Evolutionary conservation across 2,113 vertebrate genomes (phyloP), one percentile per base, ranked within the genome.

Genomic region (Triplophysa siluroides): DNA sequence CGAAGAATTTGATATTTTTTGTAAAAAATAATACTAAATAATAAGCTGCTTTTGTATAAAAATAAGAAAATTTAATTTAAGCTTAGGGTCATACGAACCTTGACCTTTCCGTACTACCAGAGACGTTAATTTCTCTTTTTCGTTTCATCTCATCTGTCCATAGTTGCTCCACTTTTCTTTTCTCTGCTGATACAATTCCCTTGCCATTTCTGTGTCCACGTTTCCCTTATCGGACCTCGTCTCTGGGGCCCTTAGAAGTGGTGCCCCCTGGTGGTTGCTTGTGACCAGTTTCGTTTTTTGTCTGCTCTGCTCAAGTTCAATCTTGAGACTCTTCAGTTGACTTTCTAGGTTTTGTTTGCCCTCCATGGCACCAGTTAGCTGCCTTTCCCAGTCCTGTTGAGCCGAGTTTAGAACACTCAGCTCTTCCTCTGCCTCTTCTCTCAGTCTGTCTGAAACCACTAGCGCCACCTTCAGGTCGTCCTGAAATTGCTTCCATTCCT

Each of bases 401-500:
- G 86, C 87, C 11, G 67, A 74, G 72, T 86, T 83, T 43, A 92
- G 82, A 0, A 18, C 43, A 0, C 71, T 73, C 52, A 94, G 81
- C 76, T 94, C 93, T 45, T 94, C 93, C 58, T 94, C 92, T 0
- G 92, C 90, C 81, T 95, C 94, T 0, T 87, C 87, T 33, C 92
- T 88, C 63, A 95, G 83, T 18, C 93, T 87, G 78, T 95, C 93
- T 0, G 93, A 93, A 41, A 95, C 93, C 0, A 93, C 84, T 33
- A 95, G 92, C 0, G 94, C 94, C 84, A 93, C 93, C 88, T 94
- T 93, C 18, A 95, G 89, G 87, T 95, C 94, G 8, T 92, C 83
- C 88, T 95, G 94, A 87, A 95, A 94, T 87, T 94, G 92, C 78
- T 88, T 86, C 92, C 93, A 94, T 69, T 94, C 94, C 1, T 70